Conservation (phyloP, 2,797 vertebrate genomes). For the Muscicapa striata region DNA sequence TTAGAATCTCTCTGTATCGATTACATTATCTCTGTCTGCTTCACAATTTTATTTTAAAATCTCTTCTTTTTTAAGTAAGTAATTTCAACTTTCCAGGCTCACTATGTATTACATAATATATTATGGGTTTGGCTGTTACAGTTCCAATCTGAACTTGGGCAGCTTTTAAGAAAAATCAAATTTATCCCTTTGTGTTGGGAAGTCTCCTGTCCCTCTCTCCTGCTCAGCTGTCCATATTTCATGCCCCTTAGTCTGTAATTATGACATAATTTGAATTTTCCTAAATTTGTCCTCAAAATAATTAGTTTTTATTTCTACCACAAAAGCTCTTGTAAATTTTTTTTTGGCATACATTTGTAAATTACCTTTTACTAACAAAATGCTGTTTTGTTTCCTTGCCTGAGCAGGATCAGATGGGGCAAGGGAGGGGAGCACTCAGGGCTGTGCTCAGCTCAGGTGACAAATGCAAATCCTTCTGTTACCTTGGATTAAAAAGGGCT, state of each 20-base stretch:
- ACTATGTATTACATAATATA: not conserved
- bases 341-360: not conserved
- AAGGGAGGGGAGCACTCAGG: not conserved
- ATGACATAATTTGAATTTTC: not conserved
- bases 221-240: not conserved
- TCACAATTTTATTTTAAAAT: not conserved
- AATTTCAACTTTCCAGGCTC: not conserved
- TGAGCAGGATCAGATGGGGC: not conserved
- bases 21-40: not conserved
- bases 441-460: not conserved
- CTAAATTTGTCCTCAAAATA: not conserved
- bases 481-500: slow-evolving; percentile 27
- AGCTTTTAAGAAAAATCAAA: not conserved
- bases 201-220: not conserved
- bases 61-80: not conserved
- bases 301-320: not conserved
- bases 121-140: not conserved
- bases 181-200: not conserved
- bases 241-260: not conserved
- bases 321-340: not conserved
- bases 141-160: not conserved
- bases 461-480: slow-evolving; percentile 62
- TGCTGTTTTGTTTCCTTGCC: not conserved
- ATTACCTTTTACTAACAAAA: not conserved
- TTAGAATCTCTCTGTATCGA: not conserved